Conservation (phyloP, 2,113 vertebrate genomes). For the Myodes glareolus region DNA sequence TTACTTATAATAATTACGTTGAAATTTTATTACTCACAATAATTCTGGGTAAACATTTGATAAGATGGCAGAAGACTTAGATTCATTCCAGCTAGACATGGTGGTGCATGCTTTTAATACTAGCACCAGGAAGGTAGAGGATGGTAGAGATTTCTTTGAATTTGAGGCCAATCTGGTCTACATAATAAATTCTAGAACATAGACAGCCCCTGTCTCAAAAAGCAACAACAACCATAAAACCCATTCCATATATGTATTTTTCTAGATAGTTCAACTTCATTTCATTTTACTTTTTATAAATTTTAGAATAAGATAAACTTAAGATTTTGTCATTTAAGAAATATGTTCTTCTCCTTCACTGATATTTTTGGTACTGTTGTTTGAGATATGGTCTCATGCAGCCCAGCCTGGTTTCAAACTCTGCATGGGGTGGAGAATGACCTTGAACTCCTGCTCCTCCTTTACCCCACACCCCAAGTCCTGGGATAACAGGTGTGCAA, state of each 20-base stretch:
- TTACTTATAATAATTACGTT: constrained; percentile 32
- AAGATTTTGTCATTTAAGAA: constrained; percentile 17
- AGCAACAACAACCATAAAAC: not conserved
- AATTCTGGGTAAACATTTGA: constrained; percentile 32
- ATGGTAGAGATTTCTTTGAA: not conserved
- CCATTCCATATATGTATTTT: not conserved
- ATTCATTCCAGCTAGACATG: not conserved
- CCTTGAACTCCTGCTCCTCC: not conserved
- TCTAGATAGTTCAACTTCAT: not conserved
- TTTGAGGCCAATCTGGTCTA: not conserved
- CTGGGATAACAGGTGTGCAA: not conserved
- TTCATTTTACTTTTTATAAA: not conserved
- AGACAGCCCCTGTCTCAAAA: not conserved
- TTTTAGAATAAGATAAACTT: not conserved
- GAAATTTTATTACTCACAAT: constrained; percentile 3
- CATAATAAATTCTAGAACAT: not conserved
- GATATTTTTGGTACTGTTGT: not conserved
- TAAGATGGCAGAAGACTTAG: not conserved
- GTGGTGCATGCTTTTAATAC: not conserved
- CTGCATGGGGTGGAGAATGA: not conserved
- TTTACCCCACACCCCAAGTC: not conserved
- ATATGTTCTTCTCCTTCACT: not conserved
- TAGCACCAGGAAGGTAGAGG: not conserved
- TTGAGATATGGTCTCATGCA: not conserved
- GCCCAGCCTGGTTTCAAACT: not conserved